Base-by-base conservation (phyloP, 2,113 vertebrate genomes). In the Gnathonemus longibarbis region DNA sequence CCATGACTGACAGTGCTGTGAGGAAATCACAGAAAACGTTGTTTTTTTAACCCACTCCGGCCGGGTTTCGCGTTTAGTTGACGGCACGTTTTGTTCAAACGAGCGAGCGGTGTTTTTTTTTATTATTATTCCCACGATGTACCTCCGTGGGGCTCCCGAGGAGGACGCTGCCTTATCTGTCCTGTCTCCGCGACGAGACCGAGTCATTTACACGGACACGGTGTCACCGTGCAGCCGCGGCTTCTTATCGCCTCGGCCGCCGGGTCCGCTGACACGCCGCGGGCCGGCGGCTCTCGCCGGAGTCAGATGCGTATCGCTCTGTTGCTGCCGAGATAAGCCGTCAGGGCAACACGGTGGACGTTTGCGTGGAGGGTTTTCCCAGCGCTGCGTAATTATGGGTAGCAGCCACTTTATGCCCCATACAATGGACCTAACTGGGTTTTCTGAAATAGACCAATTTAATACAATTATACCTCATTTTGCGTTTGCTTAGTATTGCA, bases 291-390 rank as follows among this genome's bases (percentile, higher is more conserved):
- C 90, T 89, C 90, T 91, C 89, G 88, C 88, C 85, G 89, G 90
- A 52, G 86, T 91, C 84, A 91, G 92, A 93, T 93, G 90, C 74
- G 90, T 91, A 90, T 94, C 94, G 89, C 92, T 91, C 90, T 90
- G n/a, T 91, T 89, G 88, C n/a, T 8, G 92, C 92, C 93, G 94
- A 92, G 94, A 66, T 52, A 86, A 86, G 84, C 24, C 24, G 10
- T 48, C 45, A 9, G 39, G 24, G 9, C 70, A 39, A 17, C 13
- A 6, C 70, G 11, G 4, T 85, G 84, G 45, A n/a, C 45, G 46
- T 50, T 85, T 49, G n/a, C 45, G 21, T 86, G 45, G 9, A 24
- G 62, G 84, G 84, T 50, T 80, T 39, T 42, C 35, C 17, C 31
- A 7, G 17, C 35, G 15, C 35, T 35, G 3, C 5, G 5, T 77